Conservation (phyloP, 2,888 invertebrate genomes). For the Pyrochroa serraticornis region DNA sequence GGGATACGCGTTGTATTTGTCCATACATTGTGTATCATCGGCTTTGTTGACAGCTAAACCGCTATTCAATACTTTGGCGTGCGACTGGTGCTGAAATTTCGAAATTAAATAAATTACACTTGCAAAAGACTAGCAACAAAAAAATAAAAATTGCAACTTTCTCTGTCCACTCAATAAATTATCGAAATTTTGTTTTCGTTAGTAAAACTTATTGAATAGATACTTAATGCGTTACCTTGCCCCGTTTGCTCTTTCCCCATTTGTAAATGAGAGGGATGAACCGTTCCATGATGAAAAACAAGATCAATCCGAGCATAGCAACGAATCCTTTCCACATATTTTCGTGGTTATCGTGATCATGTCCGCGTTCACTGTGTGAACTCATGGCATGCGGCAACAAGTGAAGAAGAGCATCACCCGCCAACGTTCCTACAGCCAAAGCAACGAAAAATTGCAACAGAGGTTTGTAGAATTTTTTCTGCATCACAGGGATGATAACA, state of each 20-base stretch:
- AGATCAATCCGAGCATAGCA: slow-evolving; percentile 80
- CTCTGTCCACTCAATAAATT: no score
- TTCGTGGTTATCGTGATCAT: slow-evolving; percentile 63
- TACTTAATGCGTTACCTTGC: slow-evolving; percentile 18
- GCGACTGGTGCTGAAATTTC: slow-evolving; percentile 30
- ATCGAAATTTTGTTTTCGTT: no score
- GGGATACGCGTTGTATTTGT: slow-evolving; percentile 87
- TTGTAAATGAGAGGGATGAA: slow-evolving; percentile 79
- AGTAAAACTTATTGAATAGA: no score
- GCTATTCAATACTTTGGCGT: slow-evolving; percentile 69
- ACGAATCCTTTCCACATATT: slow-evolving; percentile 88
- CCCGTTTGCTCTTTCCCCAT: slow-evolving; percentile 74
- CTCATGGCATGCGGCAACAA: slow-evolving; percentile 83
- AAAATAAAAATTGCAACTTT: slow-evolving; percentile 8
- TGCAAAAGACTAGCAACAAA: not conserved
- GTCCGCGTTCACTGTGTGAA: slow-evolving; percentile 45
- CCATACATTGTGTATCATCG: slow-evolving; percentile 70
- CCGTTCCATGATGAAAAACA: slow-evolving; percentile 90
- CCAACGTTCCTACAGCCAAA: slow-evolving; percentile 76
- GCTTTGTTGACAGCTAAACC: slow-evolving; percentile 37
- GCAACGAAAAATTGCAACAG: slow-evolving; percentile 91
- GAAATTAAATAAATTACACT: slow-evolving; percentile 1
- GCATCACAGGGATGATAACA: slow-evolving; percentile 90
- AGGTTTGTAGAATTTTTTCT: slow-evolving; percentile 84
- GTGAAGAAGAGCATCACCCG: slow-evolving; percentile 91